Evolutionary conservation across 2,113 vertebrate genomes (phyloP).

Genomic region (Centropus bengalensis): DNA sequence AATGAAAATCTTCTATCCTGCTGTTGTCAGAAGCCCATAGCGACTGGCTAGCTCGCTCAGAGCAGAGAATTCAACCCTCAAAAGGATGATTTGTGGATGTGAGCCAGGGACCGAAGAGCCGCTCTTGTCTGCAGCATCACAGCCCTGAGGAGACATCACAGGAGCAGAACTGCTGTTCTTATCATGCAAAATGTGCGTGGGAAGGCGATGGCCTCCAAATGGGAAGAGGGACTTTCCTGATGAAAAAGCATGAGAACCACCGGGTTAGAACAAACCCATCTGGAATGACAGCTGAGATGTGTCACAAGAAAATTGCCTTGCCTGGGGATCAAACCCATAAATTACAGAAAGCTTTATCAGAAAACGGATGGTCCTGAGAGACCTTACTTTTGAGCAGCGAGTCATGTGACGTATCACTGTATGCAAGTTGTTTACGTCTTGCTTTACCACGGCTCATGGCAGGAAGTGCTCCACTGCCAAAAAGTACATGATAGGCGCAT

Average conservation of each 20-base stretch:
- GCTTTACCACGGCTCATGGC: neutral
- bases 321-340: neutral
- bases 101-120: neutral
- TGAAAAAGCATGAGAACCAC: neutral
- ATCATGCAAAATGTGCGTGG: neutral
- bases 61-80: neutral
- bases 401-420: rapidly evolving
- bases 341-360: neutral
- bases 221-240: constrained; percentile 62
- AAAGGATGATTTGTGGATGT: neutral
- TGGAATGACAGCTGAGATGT: neutral
- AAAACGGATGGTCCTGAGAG: neutral
- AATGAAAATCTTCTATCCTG: neutral
- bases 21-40: neutral
- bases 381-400: neutral
- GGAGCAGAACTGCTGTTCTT: neutral
- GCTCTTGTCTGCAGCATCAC: neutral
- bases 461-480: constrained; percentile 35
- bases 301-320: neutral
- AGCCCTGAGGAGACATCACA: neutral
- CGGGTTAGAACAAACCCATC: neutral
- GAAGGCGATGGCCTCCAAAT: neutral
- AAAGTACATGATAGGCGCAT: neutral
- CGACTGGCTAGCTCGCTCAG: neutral
- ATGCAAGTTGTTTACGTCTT: neutral